These are phyloP conservation scores for Lasioglossum baleicum DNA, from an alignment of 1,140 invertebrate species.

Conservation along the genomic window DNA sequence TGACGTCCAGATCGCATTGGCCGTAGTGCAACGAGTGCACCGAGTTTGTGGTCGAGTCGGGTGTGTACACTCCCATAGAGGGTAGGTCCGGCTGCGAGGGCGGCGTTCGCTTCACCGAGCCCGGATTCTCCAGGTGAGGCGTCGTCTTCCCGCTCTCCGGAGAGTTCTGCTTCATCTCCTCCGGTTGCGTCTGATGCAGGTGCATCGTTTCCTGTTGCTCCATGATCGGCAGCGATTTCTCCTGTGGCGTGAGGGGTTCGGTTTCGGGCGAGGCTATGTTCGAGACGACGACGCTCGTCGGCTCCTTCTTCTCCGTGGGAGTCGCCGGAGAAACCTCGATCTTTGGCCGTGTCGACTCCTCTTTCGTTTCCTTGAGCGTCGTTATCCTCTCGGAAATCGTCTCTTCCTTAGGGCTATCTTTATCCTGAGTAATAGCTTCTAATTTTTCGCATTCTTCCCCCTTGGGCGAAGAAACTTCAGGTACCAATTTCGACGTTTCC, in stretches of 20 bases:
- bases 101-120: slow-evolving; percentile 81
- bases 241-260: slow-evolving; percentile 64
- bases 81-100: slow-evolving; percentile 84
- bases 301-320: slow-evolving; percentile 55
- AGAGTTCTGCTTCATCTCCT: slow-evolving; percentile 74
- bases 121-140: slow-evolving; percentile 80
- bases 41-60: slow-evolving; percentile 91
- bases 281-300: slow-evolving; percentile 21
- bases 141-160: slow-evolving; percentile 82
- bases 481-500: slow-evolving; percentile 60
- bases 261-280: slow-evolving; percentile 37
- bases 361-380: slow-evolving; percentile 47
- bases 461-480: slow-evolving; percentile 51
- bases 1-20: slow-evolving; percentile 90
- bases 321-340: slow-evolving; percentile 36
- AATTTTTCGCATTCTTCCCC: slow-evolving; percentile 49
- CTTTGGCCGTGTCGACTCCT: slow-evolving; percentile 53
- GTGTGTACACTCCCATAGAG: slow-evolving; percentile 90
- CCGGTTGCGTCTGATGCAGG: slow-evolving; percentile 63
- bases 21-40: slow-evolving; percentile 90
- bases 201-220: slow-evolving; percentile 65
- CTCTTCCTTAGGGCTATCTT: slow-evolving; percentile 50
- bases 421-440: slow-evolving; percentile 33
- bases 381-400: slow-evolving; percentile 28
- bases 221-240: slow-evolving; percentile 64